Evolutionary conservation across 2,113 vertebrate species (phyloP).

Genomic region (Esox niger): DNA sequence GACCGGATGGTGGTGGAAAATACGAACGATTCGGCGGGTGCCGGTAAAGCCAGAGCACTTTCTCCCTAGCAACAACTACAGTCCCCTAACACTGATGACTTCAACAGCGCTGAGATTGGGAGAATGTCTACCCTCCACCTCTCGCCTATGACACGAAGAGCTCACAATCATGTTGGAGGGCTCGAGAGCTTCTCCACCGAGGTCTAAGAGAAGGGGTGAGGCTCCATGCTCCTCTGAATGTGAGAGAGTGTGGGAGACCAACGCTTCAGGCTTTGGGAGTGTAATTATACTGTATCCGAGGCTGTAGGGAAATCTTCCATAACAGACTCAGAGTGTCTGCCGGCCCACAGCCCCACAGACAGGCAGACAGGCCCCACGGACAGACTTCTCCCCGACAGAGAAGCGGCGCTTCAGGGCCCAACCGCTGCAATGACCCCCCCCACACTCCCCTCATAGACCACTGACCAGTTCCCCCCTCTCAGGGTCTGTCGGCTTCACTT

Average conservation of each 20-base stretch:
- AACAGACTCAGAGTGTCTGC: constrained; percentile 42
- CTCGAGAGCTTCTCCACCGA: constrained; percentile 56
- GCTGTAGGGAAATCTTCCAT: constrained; percentile 62
- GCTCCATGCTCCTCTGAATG: constrained; percentile 56
- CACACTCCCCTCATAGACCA: constrained; percentile 37
- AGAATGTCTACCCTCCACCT: constrained; percentile 49
- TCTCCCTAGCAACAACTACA: constrained; percentile 28
- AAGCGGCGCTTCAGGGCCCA: constrained; percentile 57
- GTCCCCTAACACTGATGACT: constrained; percentile 43
- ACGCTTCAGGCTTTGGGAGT: constrained; percentile 67
- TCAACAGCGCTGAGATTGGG: constrained; percentile 36
- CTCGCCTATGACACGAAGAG: constrained; percentile 57
- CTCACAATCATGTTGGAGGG: constrained; percentile 43
- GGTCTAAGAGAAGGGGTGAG: constrained; percentile 65
- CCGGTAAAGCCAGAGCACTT: constrained; percentile 28
- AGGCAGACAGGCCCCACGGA: constrained; percentile 40
- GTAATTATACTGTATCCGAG: constrained; percentile 70
- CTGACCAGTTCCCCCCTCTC: constrained; percentile 32
- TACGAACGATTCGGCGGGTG: constrained; percentile 20
- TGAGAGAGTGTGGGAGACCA: constrained; percentile 61
- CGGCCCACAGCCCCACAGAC: neutral
- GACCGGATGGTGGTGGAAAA: constrained; percentile 27
- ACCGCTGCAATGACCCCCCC: constrained; percentile 54
- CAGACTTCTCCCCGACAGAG: constrained; percentile 7
- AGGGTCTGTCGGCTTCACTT: neutral